Percentiles rank a stretch among this genome's conserved stretches.
These are phyloP conservation scores for Conchocele bisecta DNA, from an alignment of 2,888 invertebrate genomes.

Conservation along the genomic window DNA sequence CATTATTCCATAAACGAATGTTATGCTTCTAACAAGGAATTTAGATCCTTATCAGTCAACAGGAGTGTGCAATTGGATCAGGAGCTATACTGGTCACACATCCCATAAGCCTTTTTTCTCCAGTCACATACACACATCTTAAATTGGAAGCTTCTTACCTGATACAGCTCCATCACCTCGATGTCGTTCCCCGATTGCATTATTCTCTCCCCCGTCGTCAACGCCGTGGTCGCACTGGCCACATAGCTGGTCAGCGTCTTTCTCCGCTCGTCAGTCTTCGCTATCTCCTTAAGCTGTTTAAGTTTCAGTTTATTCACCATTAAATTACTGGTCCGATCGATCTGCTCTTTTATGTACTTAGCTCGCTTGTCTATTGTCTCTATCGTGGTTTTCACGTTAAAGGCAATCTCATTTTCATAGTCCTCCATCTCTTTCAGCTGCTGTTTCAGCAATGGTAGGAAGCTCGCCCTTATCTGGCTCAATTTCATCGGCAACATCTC, in stretches of 20 bases:
- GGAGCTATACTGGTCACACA: too few species aligned
- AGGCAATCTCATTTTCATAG: conserved; percentile 30
- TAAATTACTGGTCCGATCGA: conserved; percentile 43
- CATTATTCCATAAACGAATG: too few species aligned
- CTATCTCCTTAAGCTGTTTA: conserved; percentile 37
- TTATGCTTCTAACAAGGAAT: too few species aligned
- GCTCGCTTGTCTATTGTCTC: conserved; percentile 48
- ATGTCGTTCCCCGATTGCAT: conserved; percentile 48
- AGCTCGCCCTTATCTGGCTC: conserved; percentile 46
- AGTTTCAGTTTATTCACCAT: conserved; percentile 38
- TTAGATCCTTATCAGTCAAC: too few species aligned
- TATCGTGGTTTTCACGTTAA: conserved; percentile 48
- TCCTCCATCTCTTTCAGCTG: conserved; percentile 50
- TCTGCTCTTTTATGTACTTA: conserved; percentile 49
- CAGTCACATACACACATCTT: too few species aligned
- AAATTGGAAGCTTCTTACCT: too few species aligned
- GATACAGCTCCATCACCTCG: conserved; percentile 57
- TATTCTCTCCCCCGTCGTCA: conserved; percentile 49
- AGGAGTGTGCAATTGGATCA: too few species aligned
- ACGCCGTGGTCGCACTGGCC: conserved; percentile 38
- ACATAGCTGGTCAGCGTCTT: conserved; percentile 32
- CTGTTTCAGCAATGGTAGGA: conserved; percentile 49
- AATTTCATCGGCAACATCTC: conserved; percentile 46
- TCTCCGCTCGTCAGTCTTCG: conserved; percentile 29
- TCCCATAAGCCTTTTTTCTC: too few species aligned